Evolutionary conservation across 2,797 vertebrate genomes (phyloP).

Genomic region (Pristis pectinata): DNA sequence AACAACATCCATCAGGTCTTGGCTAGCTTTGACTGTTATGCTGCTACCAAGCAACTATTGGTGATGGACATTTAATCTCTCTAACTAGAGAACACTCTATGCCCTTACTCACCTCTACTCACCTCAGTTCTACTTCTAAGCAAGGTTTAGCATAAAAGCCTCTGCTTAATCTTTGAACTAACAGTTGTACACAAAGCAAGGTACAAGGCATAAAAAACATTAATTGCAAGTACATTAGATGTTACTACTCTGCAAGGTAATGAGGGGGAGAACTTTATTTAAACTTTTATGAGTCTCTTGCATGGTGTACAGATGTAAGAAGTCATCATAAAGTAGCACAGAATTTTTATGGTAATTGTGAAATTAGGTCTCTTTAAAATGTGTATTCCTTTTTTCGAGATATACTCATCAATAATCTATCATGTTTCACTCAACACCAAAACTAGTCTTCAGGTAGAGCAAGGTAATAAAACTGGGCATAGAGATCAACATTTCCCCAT

Average conservation of each 20-base stretch:
- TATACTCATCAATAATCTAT: background rate
- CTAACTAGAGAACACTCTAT: no score
- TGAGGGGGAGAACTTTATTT: constrained; percentile 22
- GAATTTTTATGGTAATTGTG: constrained; percentile 12
- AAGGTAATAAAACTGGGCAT: background rate
- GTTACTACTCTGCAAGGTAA: constrained; percentile 6
- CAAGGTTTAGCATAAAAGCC: no score
- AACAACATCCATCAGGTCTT: no score
- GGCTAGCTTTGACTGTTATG: no score
- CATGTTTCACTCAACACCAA: background rate
- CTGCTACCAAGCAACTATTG: no score
- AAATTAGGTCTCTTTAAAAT: constrained; percentile 3
- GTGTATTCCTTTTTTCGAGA: background rate
- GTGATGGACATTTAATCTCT: no score
- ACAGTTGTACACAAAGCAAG: background rate
- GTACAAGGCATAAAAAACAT: background rate
- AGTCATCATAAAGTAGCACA: background rate
- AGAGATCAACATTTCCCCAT: background rate
- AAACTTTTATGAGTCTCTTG: background rate
- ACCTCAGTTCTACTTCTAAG: background rate
- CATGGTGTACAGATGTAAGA: constrained; percentile 1
- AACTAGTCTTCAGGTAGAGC: background rate
- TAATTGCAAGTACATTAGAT: background rate
- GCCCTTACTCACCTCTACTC: background rate
- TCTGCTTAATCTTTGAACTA: background rate